Evolutionary conservation across 1,140 invertebrate species (phyloP), one percentile per base, ranked within the genome.

Genomic region (Limonius californicus): DNA sequence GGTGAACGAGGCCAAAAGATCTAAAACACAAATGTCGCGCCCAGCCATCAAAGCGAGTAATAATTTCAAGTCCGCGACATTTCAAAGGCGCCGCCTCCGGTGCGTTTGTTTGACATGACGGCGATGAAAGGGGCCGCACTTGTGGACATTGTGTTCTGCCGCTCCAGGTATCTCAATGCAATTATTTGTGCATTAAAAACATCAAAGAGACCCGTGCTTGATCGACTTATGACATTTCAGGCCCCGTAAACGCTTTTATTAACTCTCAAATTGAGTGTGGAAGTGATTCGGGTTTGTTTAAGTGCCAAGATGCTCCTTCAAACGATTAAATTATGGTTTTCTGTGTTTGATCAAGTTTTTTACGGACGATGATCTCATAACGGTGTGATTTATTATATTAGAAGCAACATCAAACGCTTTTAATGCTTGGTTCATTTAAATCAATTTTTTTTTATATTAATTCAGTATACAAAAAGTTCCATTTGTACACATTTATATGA

Each of bases 141-240:
- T 50, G 45, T 50, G 45, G 45, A 50, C 45, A 50, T 19, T 19
- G 45, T 50, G 45, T 50, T 50, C 45, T 50, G 16, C 15, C 45
- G 45, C 45, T 50, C 14, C 45, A 50, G 45, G 45, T 50, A 50
- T 50, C 45, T 50, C 45, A 50, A 50, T 50, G 45, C 45, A 50
- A 50, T 50, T 50, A 50, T 50, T 50, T 50, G 45, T 50, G 16
- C 45, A 50, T 50, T 50, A 50, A 50, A 50, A 21, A 50, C 6
- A 18, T 50, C 45, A 50, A 50, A 50, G 45, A 50, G 16, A 6
- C 14, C 45, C 45, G 45, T 50, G 14, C 45, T 50, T 11, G 45
- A 50, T 50, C 14, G 45, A 14, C 45, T 50, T 50, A 12, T 50
- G 45, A 18, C 45, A 50, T 50, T 50, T 50, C 15, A 19, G 2